These are phyloP conservation scores for Heteromormyrus szaboi DNA, from an alignment of 2,797 vertebrate species.

Conservation along the genomic window DNA sequence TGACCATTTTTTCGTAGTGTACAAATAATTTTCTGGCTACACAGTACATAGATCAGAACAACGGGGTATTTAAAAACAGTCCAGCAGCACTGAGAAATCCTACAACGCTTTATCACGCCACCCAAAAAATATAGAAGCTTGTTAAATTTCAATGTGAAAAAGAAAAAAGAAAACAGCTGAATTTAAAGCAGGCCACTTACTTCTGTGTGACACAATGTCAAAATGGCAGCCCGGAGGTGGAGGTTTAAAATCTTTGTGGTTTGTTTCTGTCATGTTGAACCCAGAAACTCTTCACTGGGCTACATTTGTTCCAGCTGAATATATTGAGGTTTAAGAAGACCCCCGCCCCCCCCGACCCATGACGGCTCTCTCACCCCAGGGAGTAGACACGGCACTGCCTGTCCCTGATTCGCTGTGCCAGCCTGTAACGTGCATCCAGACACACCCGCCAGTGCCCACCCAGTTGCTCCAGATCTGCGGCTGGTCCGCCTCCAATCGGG, in stretches of 20 bases:
- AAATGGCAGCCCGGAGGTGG: background rate
- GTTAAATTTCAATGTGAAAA: background rate
- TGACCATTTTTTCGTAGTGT: background rate
- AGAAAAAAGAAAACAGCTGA: background rate
- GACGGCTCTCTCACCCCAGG: slow-evolving; percentile 69
- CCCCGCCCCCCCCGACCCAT: background rate
- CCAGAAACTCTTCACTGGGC: background rate
- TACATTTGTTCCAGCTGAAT: background rate
- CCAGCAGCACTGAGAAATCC: background rate
- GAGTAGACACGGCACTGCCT: slow-evolving; percentile 87
- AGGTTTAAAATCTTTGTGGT: background rate
- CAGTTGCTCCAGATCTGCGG: slow-evolving; percentile 41
- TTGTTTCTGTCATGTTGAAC: background rate
- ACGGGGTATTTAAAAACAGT: background rate
- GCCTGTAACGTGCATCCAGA: slow-evolving; percentile 77
- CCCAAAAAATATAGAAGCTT: background rate
- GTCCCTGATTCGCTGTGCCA: slow-evolving; percentile 67
- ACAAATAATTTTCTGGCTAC: background rate
- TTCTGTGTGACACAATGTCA: background rate
- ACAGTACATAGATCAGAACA: background rate
- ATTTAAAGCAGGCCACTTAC: background rate
- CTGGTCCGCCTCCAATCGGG: slow-evolving; percentile 36
- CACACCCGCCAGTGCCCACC: slow-evolving; percentile 74
- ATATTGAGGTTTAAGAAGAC: background rate
- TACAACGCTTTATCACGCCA: background rate